These are phyloP conservation scores for Cheilosia variabilis DNA, from an alignment of 2,888 invertebrate genomes.

Conservation along the genomic window DNA sequence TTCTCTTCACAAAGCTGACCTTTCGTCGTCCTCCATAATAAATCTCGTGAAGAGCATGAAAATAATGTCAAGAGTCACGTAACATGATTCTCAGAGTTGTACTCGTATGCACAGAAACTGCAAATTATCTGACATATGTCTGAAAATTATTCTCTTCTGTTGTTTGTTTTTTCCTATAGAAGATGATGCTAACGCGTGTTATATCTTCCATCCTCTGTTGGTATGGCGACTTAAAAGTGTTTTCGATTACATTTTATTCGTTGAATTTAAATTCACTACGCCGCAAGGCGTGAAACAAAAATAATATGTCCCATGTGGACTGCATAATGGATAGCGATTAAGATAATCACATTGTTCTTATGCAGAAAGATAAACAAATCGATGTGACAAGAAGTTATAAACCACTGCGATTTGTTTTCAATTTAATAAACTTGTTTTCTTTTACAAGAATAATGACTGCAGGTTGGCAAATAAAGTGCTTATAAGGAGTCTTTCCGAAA, in stretches of 20 bases:
- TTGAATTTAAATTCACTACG: constrained; percentile 52
- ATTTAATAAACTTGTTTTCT: background rate
- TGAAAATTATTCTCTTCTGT: constrained; percentile 26
- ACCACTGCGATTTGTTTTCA: constrained; percentile 18
- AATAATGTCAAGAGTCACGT: constrained; percentile 66
- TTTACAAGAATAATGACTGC: background rate
- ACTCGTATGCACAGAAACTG: constrained; percentile 35
- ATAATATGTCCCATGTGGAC: constrained; percentile 32
- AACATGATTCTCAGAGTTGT: constrained; percentile 36
- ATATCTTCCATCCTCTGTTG: constrained; percentile 14
- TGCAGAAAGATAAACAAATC: constrained; percentile 28
- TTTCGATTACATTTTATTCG: constrained; percentile 46
- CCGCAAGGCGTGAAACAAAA: constrained; percentile 33
- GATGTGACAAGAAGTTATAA: constrained; percentile 8
- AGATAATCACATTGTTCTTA: constrained; percentile 39
- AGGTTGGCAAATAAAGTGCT: background rate
- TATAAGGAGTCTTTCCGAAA: too few species aligned
- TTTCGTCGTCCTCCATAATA: constrained; percentile 8
- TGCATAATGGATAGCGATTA: constrained; percentile 55
- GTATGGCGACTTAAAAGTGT: constrained; percentile 9
- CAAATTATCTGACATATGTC: constrained; percentile 46
- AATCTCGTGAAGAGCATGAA: constrained; percentile 30
- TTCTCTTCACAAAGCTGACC: constrained; percentile 31
- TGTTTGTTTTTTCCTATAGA: background rate
- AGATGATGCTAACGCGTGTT: constrained; percentile 34